Percentiles rank a stretch among this genome's conserved stretches.
Conservation (phyloP, 1,140 invertebrate genomes). For the Lethocerus indicus region DNA sequence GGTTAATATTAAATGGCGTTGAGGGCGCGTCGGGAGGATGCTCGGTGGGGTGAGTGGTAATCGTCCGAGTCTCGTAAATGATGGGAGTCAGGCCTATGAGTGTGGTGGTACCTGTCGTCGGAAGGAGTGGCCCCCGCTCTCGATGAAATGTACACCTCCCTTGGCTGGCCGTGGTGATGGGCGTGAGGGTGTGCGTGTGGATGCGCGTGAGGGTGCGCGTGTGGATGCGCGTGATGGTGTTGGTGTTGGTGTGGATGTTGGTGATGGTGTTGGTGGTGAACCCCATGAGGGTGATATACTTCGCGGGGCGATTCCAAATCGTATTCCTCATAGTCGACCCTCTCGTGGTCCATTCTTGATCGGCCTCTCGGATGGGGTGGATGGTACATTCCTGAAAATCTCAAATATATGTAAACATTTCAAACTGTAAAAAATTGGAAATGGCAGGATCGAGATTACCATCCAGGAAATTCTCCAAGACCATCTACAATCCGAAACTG, state of each 20-base stretch:
- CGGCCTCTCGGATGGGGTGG: constrained; percentile 17
- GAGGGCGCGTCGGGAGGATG: constrained; percentile 29
- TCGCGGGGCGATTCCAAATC: constrained; percentile 14
- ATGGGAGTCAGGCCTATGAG: constrained; percentile 6
- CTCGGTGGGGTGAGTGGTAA: constrained; percentile 29
- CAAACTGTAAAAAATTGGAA: too few species aligned
- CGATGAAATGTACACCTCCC: too few species aligned
- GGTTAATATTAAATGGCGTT: constrained; percentile 29
- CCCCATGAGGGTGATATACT: constrained; percentile 3
- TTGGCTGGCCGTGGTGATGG: too few species aligned
- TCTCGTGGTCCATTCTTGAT: constrained; percentile 23
- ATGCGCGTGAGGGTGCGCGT: constrained; percentile 17
- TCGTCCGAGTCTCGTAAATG: constrained; percentile 21
- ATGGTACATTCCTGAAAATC: constrained; percentile 13
- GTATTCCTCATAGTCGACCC: constrained; percentile 26
- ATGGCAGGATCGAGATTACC: too few species aligned
- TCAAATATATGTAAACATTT: too few species aligned
- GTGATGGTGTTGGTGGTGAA: constrained; percentile 13
- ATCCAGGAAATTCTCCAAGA: too few species aligned
- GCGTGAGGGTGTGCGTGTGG: too few species aligned
- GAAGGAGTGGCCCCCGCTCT: too few species aligned
- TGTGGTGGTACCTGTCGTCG: constrained; percentile 11
- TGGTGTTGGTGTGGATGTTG: constrained; percentile 8
- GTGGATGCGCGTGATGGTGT: constrained; percentile 18
- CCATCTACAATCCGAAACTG: too few species aligned